phyloP scores from a whole-genome alignment of 2,113 vertebrate genomes.

The Nicator chloris region DNA sequence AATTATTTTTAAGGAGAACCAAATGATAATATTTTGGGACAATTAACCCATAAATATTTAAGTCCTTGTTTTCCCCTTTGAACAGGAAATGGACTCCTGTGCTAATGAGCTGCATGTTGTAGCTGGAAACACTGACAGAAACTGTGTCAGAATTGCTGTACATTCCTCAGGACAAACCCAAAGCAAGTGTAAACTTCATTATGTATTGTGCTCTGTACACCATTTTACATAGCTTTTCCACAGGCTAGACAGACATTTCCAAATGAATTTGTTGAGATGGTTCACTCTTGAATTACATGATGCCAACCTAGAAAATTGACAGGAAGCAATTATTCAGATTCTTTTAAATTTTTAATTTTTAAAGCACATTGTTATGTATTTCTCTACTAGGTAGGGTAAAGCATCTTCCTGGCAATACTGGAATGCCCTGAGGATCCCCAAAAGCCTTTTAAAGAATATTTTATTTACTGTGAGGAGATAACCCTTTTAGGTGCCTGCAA shows the following conservation, averaged over 20 bases:
- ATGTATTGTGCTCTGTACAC: slow-evolving; percentile 37
- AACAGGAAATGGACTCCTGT: background rate
- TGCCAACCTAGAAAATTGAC: slow-evolving; percentile 59
- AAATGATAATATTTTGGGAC: background rate
- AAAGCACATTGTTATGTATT: slow-evolving; percentile 63
- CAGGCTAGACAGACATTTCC: slow-evolving; percentile 45
- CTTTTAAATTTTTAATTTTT: slow-evolving; percentile 70
- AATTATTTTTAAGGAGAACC: background rate
- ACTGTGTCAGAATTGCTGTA: slow-evolving; percentile 26
- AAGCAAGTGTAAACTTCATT: slow-evolving; percentile 61
- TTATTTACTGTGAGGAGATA: slow-evolving; percentile 42
- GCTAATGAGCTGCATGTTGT: slow-evolving; percentile 50
- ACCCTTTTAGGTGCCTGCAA: slow-evolving; percentile 14
- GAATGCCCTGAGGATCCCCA: slow-evolving; percentile 59
- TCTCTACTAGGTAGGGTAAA: slow-evolving; percentile 45
- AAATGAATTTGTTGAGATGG: slow-evolving; percentile 45
- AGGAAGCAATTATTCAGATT: slow-evolving; percentile 47
- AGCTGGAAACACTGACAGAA: slow-evolving; percentile 51
- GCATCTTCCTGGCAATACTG: slow-evolving; percentile 23
- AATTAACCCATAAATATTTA: background rate
- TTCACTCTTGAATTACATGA: slow-evolving; percentile 37
- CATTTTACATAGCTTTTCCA: slow-evolving; percentile 62
- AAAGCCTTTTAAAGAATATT: slow-evolving; percentile 62
- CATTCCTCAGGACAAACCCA: slow-evolving; percentile 49
- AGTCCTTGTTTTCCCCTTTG: background rate